These are phyloP conservation scores for Ganaspis sp. DNA, from an alignment of 1,140 invertebrate genomes.

Conservation along the genomic window DNA sequence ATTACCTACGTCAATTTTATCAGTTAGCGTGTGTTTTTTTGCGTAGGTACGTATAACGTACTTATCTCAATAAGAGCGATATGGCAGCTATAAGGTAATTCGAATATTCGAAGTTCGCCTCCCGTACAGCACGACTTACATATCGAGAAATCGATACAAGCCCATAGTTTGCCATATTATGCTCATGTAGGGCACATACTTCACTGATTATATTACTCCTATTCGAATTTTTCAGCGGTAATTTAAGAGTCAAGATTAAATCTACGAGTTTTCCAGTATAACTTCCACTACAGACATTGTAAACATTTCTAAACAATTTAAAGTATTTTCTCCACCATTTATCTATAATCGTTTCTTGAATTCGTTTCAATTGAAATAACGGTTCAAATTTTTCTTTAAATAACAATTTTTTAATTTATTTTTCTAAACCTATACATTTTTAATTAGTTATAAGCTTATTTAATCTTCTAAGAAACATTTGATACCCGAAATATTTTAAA, in stretches of 20 bases:
- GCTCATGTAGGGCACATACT: slow-evolving; percentile 44
- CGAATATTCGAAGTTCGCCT: not conserved
- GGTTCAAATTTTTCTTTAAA: too few relatives aligned
- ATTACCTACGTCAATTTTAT: slow-evolving; percentile 12
- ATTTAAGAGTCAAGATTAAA: slow-evolving; percentile 54
- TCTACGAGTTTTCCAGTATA: slow-evolving; percentile 10
- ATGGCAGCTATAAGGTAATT: not conserved
- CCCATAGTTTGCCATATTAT: slow-evolving; percentile 37
- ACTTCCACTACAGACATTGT: not conserved
- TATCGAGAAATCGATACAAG: slow-evolving; percentile 47
- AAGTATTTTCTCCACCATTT: not conserved
- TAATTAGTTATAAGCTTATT: too few relatives aligned
- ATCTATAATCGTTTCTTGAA: not conserved
- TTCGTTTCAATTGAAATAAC: too few relatives aligned
- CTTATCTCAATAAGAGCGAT: not conserved
- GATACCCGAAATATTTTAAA: too few relatives aligned
- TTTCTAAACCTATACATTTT: too few relatives aligned
- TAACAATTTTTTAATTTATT: too few relatives aligned
- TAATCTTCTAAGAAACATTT: too few relatives aligned
- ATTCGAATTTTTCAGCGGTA: slow-evolving; percentile 55
- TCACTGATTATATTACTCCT: slow-evolving; percentile 50
- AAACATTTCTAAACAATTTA: not conserved
- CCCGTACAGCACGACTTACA: not conserved
- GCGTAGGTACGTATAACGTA: not conserved
- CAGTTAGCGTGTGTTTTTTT: not conserved